These are phyloP conservation scores for Heterohyrax brucei DNA, from an alignment of 2,797 vertebrate species.

Conservation along the genomic window DNA sequence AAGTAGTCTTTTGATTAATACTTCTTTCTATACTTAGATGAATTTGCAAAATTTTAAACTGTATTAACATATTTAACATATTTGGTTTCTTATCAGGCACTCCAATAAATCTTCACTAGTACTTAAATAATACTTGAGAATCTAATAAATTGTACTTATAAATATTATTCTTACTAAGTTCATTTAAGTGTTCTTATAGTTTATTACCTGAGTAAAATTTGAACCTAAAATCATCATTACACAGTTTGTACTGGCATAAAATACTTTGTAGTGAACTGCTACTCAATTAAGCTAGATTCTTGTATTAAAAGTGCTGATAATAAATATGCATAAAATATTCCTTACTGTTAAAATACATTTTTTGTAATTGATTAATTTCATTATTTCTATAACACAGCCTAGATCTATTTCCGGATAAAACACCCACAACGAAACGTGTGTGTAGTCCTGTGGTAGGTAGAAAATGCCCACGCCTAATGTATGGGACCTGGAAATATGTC, in stretches of 20 bases:
- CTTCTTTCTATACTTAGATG: constrained; percentile 44
- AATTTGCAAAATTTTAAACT: constrained; percentile 69
- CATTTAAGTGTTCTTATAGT: constrained; percentile 56
- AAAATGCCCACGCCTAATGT: not conserved
- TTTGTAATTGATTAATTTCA: constrained; percentile 14
- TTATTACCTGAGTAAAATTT: constrained; percentile 67
- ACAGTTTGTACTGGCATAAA: constrained; percentile 49
- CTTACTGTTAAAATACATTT: not conserved
- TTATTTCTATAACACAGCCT: constrained; percentile 24
- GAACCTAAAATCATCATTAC: constrained; percentile 54
- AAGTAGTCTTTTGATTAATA: constrained; percentile 79
- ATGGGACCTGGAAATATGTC: not conserved
- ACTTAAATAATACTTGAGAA: constrained; percentile 72
- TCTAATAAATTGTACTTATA: constrained; percentile 77
- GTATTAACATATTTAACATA: constrained; percentile 75
- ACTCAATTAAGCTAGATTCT: constrained; percentile 37
- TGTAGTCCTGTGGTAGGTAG: not conserved
- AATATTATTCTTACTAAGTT: constrained; percentile 76
- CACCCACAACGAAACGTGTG: not conserved
- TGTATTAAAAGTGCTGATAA: not conserved
- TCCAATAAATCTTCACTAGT: constrained; percentile 71
- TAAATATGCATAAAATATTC: constrained; percentile 2
- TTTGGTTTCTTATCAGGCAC: constrained; percentile 71
- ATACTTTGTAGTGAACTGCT: constrained; percentile 31
- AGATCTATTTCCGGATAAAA: not conserved